phyloP scores from a whole-genome alignment of 2,888 invertebrate species.

The Chymomyza caudatula region DNA sequence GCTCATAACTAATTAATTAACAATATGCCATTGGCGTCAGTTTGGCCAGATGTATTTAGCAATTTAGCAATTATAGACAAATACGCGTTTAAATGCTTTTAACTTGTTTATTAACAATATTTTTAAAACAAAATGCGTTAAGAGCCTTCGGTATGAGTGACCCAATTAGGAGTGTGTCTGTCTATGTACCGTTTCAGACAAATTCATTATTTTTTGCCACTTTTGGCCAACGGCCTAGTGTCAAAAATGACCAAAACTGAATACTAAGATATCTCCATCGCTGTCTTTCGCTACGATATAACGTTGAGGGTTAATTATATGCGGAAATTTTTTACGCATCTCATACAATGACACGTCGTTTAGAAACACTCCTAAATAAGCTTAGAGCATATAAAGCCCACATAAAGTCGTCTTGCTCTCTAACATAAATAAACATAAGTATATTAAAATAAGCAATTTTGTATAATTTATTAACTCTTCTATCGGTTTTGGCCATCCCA shows the following conservation, averaged over 20 bases:
- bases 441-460: conserved; percentile 13
- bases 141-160: conserved; percentile 11
- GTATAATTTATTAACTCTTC: conserved; percentile 13
- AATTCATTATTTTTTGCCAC: conserved; percentile 30
- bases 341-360: neutral
- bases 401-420: conserved; percentile 21
- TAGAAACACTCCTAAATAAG: conserved; percentile 29
- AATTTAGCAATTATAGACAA: conserved; percentile 27
- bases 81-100: conserved; percentile 42
- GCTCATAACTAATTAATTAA: conserved; percentile 46
- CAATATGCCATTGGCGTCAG: conserved; percentile 30
- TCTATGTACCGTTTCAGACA: neutral
- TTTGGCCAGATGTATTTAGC: conserved; percentile 17
- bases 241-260: conserved; percentile 5
- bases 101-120: conserved; percentile 15
- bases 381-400: conserved; percentile 38
- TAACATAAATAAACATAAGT: conserved; percentile 10
- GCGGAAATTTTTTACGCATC: conserved; percentile 33
- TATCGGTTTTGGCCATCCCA: neutral
- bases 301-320: conserved; percentile 34
- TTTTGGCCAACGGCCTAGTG: conserved; percentile 13
- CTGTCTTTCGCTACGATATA: conserved; percentile 34
- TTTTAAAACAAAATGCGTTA: conserved; percentile 1
- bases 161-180: conserved; percentile 26
- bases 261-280: neutral